Conservation (phyloP, 2,797 vertebrate genomes). For the Crenuchus spilurus region DNA sequence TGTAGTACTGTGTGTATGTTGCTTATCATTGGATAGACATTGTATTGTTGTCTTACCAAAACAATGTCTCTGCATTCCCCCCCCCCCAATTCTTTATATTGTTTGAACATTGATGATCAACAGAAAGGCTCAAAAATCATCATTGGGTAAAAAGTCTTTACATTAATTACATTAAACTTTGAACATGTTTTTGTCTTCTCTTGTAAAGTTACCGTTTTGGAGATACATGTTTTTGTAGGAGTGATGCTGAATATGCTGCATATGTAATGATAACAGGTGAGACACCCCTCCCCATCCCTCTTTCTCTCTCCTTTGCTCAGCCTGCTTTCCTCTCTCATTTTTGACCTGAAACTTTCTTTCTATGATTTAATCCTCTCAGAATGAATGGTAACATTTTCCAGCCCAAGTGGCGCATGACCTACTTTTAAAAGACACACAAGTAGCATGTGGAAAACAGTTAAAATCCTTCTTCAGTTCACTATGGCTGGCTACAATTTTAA, state of each 20-base stretch:
- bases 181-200: too few species aligned
- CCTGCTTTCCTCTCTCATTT: slow-evolving; percentile 8
- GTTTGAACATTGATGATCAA: too few species aligned
- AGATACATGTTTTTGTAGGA: too few species aligned
- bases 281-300: not conserved
- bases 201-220: too few species aligned
- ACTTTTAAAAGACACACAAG: slow-evolving; percentile 69
- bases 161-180: too few species aligned
- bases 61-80: too few species aligned
- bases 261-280: slow-evolving; percentile 5
- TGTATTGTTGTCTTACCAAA: too few species aligned
- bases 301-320: slow-evolving; percentile 6
- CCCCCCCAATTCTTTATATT: too few species aligned
- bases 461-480: slow-evolving; percentile 60
- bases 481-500: slow-evolving; percentile 51
- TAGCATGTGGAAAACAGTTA: slow-evolving; percentile 69
- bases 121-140: too few species aligned
- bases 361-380: slow-evolving; percentile 76
- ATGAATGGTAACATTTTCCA: slow-evolving; percentile 78
- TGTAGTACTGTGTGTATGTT: too few species aligned
- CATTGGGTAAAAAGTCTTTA: too few species aligned
- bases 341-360: slow-evolving; percentile 48
- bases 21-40: too few species aligned
- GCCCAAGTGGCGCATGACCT: slow-evolving; percentile 71
- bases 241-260: not conserved